Conservation (phyloP, 2,797 vertebrate species). For the Perodicticus potto region DNA sequence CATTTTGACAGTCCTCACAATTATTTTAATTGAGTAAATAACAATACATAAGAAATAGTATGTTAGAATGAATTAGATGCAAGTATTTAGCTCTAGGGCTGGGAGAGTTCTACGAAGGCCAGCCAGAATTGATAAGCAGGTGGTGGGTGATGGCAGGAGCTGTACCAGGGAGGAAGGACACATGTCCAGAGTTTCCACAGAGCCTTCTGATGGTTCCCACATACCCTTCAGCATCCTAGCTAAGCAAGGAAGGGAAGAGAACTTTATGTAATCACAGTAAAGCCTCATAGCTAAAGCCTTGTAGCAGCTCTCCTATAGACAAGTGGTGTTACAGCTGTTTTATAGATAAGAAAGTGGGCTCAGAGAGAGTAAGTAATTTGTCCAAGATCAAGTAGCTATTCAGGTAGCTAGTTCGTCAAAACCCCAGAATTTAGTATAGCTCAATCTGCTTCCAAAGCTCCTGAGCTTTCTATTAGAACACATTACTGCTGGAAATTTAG, state of each 20-base stretch:
- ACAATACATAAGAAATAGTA: not conserved
- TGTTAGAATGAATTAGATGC: not conserved
- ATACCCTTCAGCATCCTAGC: not conserved
- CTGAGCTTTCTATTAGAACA: not conserved
- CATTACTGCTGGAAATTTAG: not conserved
- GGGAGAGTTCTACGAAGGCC: not conserved
- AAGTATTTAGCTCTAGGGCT: not conserved
- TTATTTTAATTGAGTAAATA: not conserved
- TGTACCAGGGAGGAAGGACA: too few species aligned
- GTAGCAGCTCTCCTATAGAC: not conserved
- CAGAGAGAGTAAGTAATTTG: not conserved
- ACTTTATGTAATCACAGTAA: rapidly evolving
- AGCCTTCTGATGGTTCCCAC: not conserved
- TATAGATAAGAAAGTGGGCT: not conserved
- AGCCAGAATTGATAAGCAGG: not conserved
- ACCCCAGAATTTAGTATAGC: not conserved
- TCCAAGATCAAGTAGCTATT: not conserved
- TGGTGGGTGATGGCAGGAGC: not conserved
- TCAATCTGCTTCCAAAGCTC: not conserved
- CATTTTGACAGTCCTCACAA: not conserved
- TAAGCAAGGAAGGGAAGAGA: not conserved
- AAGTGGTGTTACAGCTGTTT: not conserved
- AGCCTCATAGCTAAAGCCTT: not conserved
- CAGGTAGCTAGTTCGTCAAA: not conserved
- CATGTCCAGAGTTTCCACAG: rapidly evolving